A percentile compares a stretch with the other conserved stretches of the same genome.
These are phyloP conservation scores for Cinara cedri DNA, from an alignment of 2,888 invertebrate species.

Conservation along the genomic window DNA sequence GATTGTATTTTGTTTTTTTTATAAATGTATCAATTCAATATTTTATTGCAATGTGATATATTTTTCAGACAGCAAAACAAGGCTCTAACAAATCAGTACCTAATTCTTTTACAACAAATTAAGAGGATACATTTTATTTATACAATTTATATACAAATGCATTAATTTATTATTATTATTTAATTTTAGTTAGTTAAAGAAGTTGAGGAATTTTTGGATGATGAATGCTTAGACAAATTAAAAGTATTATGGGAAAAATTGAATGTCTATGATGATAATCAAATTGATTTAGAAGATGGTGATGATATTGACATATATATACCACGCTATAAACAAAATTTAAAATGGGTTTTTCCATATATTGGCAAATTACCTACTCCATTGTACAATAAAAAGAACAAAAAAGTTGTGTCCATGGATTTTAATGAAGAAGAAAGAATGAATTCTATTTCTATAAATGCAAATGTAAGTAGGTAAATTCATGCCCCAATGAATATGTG, in stretches of 20 bases:
- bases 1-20: too few species aligned
- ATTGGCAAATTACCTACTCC: constrained; percentile 39
- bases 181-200: constrained; percentile 58
- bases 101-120: too few species aligned
- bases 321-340: constrained; percentile 43
- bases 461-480: too few species aligned
- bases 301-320: not conserved
- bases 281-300: constrained; percentile 6
- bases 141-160: not conserved
- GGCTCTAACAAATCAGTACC: too few species aligned
- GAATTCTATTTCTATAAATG: constrained; percentile 7
- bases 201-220: constrained; percentile 34
- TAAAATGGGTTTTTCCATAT: constrained; percentile 56
- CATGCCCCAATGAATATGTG: not conserved
- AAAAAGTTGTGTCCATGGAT: constrained; percentile 60
- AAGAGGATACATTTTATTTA: not conserved
- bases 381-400: constrained; percentile 34
- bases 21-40: too few species aligned
- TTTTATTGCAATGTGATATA: too few species aligned
- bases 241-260: constrained; percentile 27
- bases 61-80: too few species aligned
- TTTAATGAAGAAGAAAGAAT: constrained; percentile 57
- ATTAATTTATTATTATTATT: not conserved
- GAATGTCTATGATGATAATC: not conserved
- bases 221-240: constrained; percentile 58